Evolutionary conservation across 1,140 invertebrate genomes (phyloP).

Genomic region (Drosophila virilis): DNA sequence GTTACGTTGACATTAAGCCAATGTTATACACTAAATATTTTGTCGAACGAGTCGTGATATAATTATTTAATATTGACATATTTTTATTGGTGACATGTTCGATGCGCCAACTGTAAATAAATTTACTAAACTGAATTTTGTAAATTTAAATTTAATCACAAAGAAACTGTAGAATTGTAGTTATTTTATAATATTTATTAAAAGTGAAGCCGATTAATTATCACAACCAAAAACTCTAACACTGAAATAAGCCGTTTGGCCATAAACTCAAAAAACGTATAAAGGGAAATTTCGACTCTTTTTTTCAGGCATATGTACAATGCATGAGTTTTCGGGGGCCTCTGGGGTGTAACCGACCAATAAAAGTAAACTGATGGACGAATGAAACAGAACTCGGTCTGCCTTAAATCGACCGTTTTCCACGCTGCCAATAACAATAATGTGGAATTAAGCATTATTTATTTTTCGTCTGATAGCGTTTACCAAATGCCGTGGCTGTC

Average conservation of each 20-base stretch:
- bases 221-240: background rate
- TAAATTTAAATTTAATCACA: no score
- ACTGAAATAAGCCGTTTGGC: background rate
- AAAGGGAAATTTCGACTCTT: background rate
- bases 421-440: conserved; percentile 69
- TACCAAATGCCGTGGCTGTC: conserved; percentile 34
- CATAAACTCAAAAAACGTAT: background rate
- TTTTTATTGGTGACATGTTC: no score
- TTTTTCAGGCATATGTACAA: background rate
- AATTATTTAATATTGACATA: no score
- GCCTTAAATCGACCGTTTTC: conserved; percentile 61
- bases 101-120: no score
- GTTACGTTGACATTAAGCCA: no score
- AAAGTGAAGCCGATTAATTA: background rate
- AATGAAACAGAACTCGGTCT: conserved; percentile 11
- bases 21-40: no score
- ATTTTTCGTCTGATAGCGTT: conserved; percentile 69
- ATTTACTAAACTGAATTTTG: no score
- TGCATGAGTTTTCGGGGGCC: no score
- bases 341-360: background rate
- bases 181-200: no score
- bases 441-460: conserved; percentile 77
- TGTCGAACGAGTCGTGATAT: no score
- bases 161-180: no score
- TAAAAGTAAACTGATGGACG: conserved; percentile 25